Evolutionary conservation across 2,113 vertebrate species (phyloP), one percentile per base, ranked within the genome.

Genomic region (Drymodes brunneopygia): DNA sequence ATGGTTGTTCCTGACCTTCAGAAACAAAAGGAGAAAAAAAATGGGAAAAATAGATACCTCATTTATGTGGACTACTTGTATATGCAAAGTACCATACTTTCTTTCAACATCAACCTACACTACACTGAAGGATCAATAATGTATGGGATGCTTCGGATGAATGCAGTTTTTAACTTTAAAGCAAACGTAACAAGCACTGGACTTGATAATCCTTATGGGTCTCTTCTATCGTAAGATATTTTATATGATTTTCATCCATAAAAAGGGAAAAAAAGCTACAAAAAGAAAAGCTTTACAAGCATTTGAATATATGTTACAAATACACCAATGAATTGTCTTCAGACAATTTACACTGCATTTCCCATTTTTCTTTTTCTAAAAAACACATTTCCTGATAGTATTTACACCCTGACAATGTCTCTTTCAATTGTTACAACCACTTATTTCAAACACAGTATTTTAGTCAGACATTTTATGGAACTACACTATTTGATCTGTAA

Each of bases 101-200:
- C 28, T 57, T 70, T 62, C 13, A 40, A 2, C n/a, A 74, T 38
- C 38, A 64, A 81, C 0, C 0, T 28, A 70, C 2, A 6, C 6
- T 33, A 28, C 67, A 64, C 4, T 7, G 16, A 78, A 70, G 86
- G 12, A 57, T 47, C 5, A 24, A 25, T 56, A 74, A 12, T 44
- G 33, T 27, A 67, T 3, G 6, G 10, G 6, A 28, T 27, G 4
- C 8, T 90, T 62, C 57, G 6, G 11, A 58, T 16, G 6, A 80
- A 75, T 4, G 6, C 2, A 42, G 23, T 13, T 57, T 79, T 72
- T 44, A 51, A 45, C 10, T 33, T 33, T 40, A 54, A 66, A 75
- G 38, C 15, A 0, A 77, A 56, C 3, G 0, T 10, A 77, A 17
- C 11, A 3, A 11, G 15, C 2, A 4, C 7, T 61, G 42, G 31